These are phyloP conservation scores for Drosophila nigritarsus DNA, from an alignment of 2,888 invertebrate genomes.

Conservation along the genomic window DNA sequence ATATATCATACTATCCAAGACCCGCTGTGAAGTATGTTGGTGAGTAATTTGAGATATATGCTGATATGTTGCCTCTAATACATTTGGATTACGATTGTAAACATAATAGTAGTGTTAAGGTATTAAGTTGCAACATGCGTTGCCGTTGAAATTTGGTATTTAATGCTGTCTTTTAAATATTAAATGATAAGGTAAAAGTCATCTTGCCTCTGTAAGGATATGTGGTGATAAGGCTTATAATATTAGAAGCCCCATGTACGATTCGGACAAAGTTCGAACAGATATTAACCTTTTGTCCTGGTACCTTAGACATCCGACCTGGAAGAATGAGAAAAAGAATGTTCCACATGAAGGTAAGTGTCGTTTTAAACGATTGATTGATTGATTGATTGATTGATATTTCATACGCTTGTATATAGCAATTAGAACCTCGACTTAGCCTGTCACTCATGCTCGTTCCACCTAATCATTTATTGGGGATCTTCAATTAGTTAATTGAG, in stretches of 20 bases:
- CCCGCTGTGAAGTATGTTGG: constrained; percentile 90
- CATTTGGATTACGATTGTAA: constrained; percentile 10
- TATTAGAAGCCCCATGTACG: constrained; percentile 89
- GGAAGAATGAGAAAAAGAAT: constrained; percentile 80
- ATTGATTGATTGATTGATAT: constrained; percentile 6
- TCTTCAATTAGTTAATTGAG: neutral
- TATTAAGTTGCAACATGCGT: constrained; percentile 50
- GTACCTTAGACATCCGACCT: constrained; percentile 92
- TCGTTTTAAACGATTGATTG: constrained; percentile 20
- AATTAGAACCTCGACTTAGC: constrained; percentile 16
- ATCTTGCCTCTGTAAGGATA: constrained; percentile 93
- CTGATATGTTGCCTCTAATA: constrained; percentile 13
- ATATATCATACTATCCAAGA: constrained; percentile 89
- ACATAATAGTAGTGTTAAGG: constrained; percentile 27
- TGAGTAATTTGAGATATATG: constrained; percentile 82
- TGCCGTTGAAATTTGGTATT: constrained; percentile 49
- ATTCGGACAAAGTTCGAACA: constrained; percentile 91
- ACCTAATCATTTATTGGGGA: constrained; percentile 22
- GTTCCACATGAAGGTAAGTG: constrained; percentile 78
- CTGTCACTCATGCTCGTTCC: constrained; percentile 30
- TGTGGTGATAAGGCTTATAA: constrained; percentile 92
- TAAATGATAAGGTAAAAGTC: constrained; percentile 89
- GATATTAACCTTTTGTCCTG: constrained; percentile 95
- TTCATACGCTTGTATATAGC: constrained; percentile 59
- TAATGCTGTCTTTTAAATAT: constrained; percentile 72